These are phyloP conservation scores for Platysternon megacephalum DNA, from an alignment of 2,113 vertebrate genomes.

Conservation along the genomic window DNA sequence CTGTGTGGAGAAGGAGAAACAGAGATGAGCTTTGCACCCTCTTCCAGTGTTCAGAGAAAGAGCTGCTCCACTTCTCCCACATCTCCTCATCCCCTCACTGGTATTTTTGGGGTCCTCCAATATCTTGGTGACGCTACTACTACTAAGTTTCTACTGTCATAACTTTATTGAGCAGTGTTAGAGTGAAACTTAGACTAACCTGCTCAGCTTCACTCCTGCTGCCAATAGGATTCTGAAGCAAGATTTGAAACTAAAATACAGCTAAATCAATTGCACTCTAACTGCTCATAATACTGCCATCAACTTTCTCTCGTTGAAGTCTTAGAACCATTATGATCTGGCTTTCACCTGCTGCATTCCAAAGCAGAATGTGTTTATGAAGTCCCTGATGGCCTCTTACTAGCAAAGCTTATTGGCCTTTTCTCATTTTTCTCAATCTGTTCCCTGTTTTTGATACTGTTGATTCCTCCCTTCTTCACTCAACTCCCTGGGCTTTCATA, in stretches of 20 bases:
- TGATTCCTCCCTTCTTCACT: neutral
- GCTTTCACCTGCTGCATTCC: neutral
- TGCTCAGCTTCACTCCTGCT: rapidly evolving
- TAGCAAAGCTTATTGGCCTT: neutral
- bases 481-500: neutral
- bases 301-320: neutral
- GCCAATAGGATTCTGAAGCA: neutral
- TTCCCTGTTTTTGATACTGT: neutral
- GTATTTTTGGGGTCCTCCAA: no score
- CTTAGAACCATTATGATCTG: neutral
- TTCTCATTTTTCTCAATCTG: neutral
- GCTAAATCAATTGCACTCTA: neutral
- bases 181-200: rapidly evolving
- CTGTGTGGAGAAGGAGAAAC: no score
- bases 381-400: neutral
- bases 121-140: no score
- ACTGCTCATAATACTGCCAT: neutral
- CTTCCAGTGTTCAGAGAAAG: no score
- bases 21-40: no score
- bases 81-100: no score
- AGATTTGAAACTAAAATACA: neutral
- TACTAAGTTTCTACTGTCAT: no score
- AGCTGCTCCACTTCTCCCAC: no score
- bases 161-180: no score
- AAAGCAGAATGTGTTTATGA: rapidly evolving